phyloP scores from a whole-genome alignment of 2,113 vertebrate species.

The Leptosomus discolor region DNA sequence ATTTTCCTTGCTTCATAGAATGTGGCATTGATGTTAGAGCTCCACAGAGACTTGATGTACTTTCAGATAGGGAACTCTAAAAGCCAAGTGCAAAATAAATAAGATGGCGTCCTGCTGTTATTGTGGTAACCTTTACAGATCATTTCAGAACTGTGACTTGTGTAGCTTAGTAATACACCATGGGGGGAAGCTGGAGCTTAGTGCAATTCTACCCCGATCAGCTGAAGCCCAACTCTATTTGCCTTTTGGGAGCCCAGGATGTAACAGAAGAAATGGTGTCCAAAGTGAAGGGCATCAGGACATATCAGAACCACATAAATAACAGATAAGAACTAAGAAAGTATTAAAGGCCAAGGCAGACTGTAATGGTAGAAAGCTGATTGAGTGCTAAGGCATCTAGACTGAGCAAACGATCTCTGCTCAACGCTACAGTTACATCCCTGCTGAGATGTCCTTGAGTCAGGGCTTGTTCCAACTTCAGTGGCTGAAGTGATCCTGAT shows the following conservation, averaged over 20 bases:
- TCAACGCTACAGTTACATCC: background rate
- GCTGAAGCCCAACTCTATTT: background rate
- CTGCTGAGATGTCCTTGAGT: background rate
- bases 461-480: background rate
- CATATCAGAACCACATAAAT: background rate
- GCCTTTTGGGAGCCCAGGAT: background rate
- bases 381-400: background rate
- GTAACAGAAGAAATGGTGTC: background rate
- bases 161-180: background rate
- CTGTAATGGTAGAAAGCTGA: background rate
- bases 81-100: conserved; percentile 38
- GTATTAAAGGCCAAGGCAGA: background rate
- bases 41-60: conserved; percentile 30
- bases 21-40: conserved; percentile 15
- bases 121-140: conserved; percentile 28
- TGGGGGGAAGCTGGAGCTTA: background rate
- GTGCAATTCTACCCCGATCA: background rate
- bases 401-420: background rate
- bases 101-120: conserved; percentile 17
- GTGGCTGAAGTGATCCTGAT: background rate
- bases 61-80: conserved; percentile 15
- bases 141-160: background rate
- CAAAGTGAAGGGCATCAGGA: background rate
- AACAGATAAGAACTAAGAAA: background rate
- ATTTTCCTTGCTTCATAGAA: conserved; percentile 24